These are phyloP conservation scores for Anser brachyrhynchus DNA, from an alignment of 2,113 vertebrate species.

Conservation along the genomic window DNA sequence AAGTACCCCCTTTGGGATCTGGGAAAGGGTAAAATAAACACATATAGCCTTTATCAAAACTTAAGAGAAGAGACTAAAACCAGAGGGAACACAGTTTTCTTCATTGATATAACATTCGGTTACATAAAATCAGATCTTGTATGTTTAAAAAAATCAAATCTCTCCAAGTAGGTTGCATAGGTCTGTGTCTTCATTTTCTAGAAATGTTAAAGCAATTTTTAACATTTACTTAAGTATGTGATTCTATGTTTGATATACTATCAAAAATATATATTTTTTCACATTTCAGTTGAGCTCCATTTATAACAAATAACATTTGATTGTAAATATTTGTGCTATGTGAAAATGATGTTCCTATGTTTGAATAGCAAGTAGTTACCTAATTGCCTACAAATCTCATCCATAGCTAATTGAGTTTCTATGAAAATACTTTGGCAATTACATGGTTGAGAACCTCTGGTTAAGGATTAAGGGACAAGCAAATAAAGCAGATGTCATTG, in stretches of 20 bases:
- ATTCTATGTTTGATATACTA: not conserved
- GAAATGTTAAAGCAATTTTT: not conserved
- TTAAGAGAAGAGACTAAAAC: not conserved
- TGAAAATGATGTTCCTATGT: not conserved
- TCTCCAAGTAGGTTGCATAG: not conserved
- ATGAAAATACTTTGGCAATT: not conserved
- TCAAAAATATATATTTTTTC: not conserved
- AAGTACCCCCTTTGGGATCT: not conserved
- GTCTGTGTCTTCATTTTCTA: not conserved
- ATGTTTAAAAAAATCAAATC: not conserved
- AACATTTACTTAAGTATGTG: not conserved
- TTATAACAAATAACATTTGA: not conserved
- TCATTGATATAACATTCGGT: not conserved
- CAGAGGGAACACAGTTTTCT: not conserved
- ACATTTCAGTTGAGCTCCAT: not conserved
- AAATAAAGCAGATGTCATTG: too few relatives aligned
- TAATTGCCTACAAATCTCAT: not conserved
- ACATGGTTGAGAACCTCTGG: too few relatives aligned
- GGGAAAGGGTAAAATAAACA: not conserved
- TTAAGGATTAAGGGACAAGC: too few relatives aligned
- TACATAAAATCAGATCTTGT: not conserved
- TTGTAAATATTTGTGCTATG: not conserved
- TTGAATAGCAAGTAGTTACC: not conserved
- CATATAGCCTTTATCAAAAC: not conserved
- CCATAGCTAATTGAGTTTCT: not conserved